Evolutionary conservation across 2,113 vertebrate genomes (phyloP), one percentile per base, ranked within the genome.

Genomic region (Carassius carassius): DNA sequence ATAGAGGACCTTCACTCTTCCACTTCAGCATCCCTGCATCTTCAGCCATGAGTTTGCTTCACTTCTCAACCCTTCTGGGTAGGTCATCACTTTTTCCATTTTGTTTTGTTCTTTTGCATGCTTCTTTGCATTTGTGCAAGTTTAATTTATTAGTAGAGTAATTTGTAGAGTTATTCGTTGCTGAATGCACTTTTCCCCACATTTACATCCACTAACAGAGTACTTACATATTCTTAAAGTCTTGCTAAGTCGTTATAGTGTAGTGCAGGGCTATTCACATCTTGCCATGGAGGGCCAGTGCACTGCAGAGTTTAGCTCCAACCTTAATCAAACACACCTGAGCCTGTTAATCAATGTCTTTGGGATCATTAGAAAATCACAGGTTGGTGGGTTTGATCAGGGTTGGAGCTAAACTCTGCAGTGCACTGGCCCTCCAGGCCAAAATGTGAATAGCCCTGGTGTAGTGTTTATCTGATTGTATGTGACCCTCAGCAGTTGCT

Each of bases 1-100:
- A 65, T 65, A 72, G 54, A 9, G 69, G 2, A 29, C 7, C 23
- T 32, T 37, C 56, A 62, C 76, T 23, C 76, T 65, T 65, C 37
- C 37, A 47, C 72, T 65, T 23, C 63, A 76, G 82, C 74, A 75
- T 84, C 82, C 25, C 37, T n/a, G 23, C 60, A 19, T 63, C 41
- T 49, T 78, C 7, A 51, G 79, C 54, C 51, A 85, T 85, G 86
- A 51, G 12, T 35, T 12, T 78, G n/a, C 86, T 85, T 63, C 73
- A 85, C 47, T 60, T 82, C 60, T 72, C 73, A 17, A 51, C 44
- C 7, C 16, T 87, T 6, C 65, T 87, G 41, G 83, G 86, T 87
- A 85, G 76, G 86, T 32, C 51, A 5, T 69, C 13, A 44, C 13
- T 60, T 65, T 77, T 79, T 41, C 21, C 2, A 12, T 47, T 47